Evolutionary conservation across 2,888 invertebrate genomes (phyloP), one percentile per base, ranked within the genome.

Genomic region (Noctuana brunneofusca): DNA sequence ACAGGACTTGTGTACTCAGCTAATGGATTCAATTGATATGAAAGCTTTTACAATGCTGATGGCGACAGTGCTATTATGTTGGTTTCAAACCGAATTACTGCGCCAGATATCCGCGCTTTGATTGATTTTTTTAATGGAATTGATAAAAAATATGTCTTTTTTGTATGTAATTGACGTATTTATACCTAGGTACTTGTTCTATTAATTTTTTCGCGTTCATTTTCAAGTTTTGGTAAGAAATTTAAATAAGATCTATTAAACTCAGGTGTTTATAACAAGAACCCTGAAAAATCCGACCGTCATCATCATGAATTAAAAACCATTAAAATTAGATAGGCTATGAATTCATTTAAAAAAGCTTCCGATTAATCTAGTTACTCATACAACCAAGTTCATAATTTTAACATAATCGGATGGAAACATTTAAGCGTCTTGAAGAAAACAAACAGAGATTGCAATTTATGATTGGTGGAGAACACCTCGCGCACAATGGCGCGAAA

Each of bases 21-120:
- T 91, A 91, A 91, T 91, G 91, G 91, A 91, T 90, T 91, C 89
- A 90, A 90, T 90, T 89, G 91, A 91, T 91, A 91, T 86, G 84
- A 90, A 91, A 90, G 91, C 91, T 91, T 91, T 91, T 85, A 89
- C 85, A 89, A 83, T 88, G 82, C 86, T 86, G 84, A 82, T 84
- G 80, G 81, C 72, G 69, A 72, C 68, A 69, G 75, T 72, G 75
- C 73, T 79, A 83, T 85, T 83, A 84, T 86, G 86, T 84, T 84
- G 75, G 71, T 69, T 69, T 75, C 72, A 75, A 78, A 74, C 77
- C 77, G 79, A 86, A 86, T 86, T 87, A 84, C 76, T 73, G 65
- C 66, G 68, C 50, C 20, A 55, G 24, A 63, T 63, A 63, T 49
- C 22, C 55, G 41, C 50, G 55, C 62, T 41, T 56, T 55, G 55